A percentile compares a stretch with the other conserved stretches of the same genome.
Evolutionary conservation across 2,113 vertebrate species (phyloP).

Genomic region (Peromyscus californicus): DNA sequence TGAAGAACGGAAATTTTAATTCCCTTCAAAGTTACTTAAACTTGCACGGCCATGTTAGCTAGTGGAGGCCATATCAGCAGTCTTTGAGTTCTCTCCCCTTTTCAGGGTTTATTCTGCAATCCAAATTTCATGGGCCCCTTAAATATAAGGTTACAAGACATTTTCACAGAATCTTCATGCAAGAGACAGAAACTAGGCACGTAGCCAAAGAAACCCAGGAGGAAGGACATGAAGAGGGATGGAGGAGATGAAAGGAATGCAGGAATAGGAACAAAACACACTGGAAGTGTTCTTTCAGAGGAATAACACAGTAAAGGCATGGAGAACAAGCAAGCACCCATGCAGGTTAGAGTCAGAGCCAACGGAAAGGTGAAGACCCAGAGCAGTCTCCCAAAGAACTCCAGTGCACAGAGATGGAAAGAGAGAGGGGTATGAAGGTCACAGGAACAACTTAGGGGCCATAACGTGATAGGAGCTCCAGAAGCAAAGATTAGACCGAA

Average conservation of each 20-base stretch:
- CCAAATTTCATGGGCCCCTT: neutral
- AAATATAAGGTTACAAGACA: neutral
- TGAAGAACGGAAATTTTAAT: neutral
- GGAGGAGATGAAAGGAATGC: neutral
- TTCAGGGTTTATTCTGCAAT: neutral
- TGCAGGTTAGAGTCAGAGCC: neutral
- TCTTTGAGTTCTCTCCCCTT: neutral
- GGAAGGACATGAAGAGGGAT: neutral
- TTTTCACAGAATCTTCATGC: neutral
- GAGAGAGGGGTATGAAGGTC: neutral
- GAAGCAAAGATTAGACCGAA: constrained; percentile 5
- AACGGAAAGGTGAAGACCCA: neutral
- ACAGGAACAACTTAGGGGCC: neutral
- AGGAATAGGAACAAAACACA: neutral
- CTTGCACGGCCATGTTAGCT: neutral
- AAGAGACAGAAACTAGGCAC: constrained; percentile 2
- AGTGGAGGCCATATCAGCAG: neutral
- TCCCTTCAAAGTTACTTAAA: neutral
- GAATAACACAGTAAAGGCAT: neutral
- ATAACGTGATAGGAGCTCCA: neutral
- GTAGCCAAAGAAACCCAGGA: neutral
- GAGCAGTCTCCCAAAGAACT: neutral
- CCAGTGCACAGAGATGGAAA: neutral
- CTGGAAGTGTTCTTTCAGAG: neutral
- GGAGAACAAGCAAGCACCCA: neutral